Evolutionary conservation across 2,113 vertebrate species (phyloP).

Genomic region (Corythoichthys haematopterus): DNA sequence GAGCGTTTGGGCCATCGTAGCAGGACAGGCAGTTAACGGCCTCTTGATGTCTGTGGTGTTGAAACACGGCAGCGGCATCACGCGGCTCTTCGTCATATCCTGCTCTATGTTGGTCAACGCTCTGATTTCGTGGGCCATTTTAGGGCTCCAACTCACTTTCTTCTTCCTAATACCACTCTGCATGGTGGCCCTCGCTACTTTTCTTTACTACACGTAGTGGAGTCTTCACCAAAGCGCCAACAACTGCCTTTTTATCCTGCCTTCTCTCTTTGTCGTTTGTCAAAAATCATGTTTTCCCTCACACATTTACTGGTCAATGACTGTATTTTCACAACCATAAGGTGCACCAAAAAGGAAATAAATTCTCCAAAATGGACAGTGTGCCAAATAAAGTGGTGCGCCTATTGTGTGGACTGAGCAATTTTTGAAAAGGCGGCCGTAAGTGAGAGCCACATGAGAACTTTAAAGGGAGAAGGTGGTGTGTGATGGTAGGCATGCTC

Average conservation of each 20-base stretch:
- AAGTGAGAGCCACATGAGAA: too few relatives aligned
- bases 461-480: too few relatives aligned
- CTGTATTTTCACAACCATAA: too few relatives aligned
- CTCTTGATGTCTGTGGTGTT: constrained; percentile 90
- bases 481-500: too few relatives aligned
- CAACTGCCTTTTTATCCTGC: background rate
- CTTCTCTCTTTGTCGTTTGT: background rate
- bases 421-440: too few relatives aligned
- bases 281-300: constrained; percentile 16
- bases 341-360: too few relatives aligned
- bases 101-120: constrained; percentile 89
- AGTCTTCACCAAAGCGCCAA: background rate
- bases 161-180: constrained; percentile 76
- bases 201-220: constrained; percentile 79
- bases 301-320: too few relatives aligned
- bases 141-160: constrained; percentile 81
- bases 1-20: constrained; percentile 77
- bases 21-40: constrained; percentile 84
- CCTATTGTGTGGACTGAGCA: too few relatives aligned
- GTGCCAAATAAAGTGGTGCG: too few relatives aligned
- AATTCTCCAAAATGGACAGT: too few relatives aligned
- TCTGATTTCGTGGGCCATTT: constrained; percentile 75
- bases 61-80: constrained; percentile 92
- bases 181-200: constrained; percentile 80
- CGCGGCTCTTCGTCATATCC: constrained; percentile 90